phyloP scores from a whole-genome alignment of 2,888 invertebrate genomes.

The Hedychridium roseum region DNA sequence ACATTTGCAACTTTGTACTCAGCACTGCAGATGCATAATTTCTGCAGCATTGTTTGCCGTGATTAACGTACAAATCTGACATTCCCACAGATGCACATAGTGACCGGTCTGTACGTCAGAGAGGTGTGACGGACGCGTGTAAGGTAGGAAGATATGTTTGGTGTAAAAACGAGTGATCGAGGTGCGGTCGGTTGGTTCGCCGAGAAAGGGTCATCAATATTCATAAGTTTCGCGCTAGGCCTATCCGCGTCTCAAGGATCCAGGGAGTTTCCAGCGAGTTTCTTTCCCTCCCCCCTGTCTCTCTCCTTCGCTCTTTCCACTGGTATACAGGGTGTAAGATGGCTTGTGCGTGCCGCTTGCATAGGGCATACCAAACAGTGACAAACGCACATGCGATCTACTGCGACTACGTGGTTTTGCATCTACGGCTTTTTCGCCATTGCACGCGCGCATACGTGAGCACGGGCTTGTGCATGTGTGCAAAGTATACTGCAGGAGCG shows the following conservation, averaged over 20 bases:
- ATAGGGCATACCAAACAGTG: constrained; percentile 13
- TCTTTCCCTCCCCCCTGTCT: too few species aligned
- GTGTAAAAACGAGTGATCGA: constrained; percentile 31
- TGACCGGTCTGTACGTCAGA: too few species aligned
- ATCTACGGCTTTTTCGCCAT: background rate
- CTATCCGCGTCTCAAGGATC: constrained; percentile 56
- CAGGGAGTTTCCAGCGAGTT: constrained; percentile 37
- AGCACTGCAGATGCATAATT: too few species aligned
- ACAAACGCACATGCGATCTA: too few species aligned
- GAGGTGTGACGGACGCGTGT: background rate
- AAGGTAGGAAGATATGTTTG: constrained; percentile 1
- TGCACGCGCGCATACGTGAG: constrained; percentile 8
- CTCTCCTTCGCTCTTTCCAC: too few species aligned
- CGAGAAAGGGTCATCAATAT: constrained; percentile 61
- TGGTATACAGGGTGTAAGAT: too few species aligned
- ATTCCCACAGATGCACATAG: constrained; percentile 5
- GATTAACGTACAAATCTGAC: background rate
- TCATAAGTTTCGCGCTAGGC: constrained; percentile 56
- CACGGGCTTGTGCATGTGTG: constrained; percentile 11
- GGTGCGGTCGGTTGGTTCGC: constrained; percentile 45
- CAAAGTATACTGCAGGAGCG: constrained; percentile 16
- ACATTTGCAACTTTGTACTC: too few species aligned
- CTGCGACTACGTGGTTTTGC: too few species aligned
- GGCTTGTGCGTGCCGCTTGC: too few species aligned
- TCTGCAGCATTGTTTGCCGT: background rate